Percentiles rank a stretch among this genome's conserved stretches.
Evolutionary conservation across 2,113 vertebrate genomes (phyloP).

Genomic region (Isurus oxyrinchus): DNA sequence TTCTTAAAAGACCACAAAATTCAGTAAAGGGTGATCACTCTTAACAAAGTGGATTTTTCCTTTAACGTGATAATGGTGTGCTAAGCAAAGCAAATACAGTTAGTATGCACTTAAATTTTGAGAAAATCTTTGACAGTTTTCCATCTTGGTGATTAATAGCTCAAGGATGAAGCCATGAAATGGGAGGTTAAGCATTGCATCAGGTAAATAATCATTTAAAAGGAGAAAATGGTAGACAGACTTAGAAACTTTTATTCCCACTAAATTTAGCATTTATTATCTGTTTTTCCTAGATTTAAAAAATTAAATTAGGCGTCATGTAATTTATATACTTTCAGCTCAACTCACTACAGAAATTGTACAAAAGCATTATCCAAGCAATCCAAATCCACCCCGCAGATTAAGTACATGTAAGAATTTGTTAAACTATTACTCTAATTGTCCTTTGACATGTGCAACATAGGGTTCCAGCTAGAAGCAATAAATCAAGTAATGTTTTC

Average conservation of each 20-base stretch:
- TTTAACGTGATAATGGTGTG: not conserved
- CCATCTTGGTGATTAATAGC: not conserved
- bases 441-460: not conserved
- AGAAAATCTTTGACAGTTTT: not conserved
- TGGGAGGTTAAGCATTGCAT: not conserved
- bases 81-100: not conserved
- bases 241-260: not conserved
- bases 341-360: not conserved
- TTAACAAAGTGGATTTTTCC: not conserved
- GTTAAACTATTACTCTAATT: not conserved
- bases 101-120: not conserved
- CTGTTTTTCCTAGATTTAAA: not conserved
- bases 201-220: not conserved
- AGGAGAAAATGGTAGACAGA: not conserved
- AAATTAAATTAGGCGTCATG: not conserved
- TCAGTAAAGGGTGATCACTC: not conserved
- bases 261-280: not conserved
- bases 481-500: conserved; percentile 15
- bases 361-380: not conserved
- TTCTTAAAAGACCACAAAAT: not conserved
- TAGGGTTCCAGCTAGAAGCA: not conserved
- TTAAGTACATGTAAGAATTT: not conserved
- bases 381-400: not conserved
- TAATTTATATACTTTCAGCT: not conserved
- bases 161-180: not conserved